Evolutionary conservation across 2,888 invertebrate species (phyloP), one percentile per base, ranked within the genome.

Genomic region (Metopia argyrocephala): DNA sequence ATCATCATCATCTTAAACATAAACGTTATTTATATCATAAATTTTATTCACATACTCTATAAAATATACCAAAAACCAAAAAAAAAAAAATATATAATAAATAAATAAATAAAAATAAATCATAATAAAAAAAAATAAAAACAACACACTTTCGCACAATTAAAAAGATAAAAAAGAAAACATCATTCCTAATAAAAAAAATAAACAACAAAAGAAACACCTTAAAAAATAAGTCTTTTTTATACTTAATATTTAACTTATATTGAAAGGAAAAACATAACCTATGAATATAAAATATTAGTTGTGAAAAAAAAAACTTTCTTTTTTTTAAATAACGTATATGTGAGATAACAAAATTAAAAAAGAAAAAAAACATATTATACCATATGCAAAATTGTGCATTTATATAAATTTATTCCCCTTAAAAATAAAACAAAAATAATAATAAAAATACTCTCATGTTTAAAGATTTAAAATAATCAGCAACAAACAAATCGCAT

Each of bases 81-180:
- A 65, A 38, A 20, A 70, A 20, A 59, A 21, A 31, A 66, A 23
- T 57, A 50, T 31, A 59, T 25, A 54, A 52, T 12, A 15, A 48
- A 27, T 52, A 57, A 46, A 27, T 45, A 28, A 18, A 75, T 52
- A 45, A 25, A 28, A 59, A 59, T 31, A 65, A 38, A 25, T 57
- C 18, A 59, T 45, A 31, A 66, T 15, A 64, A 50, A 45, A 69
- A 18, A 57, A 56, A 12, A 18, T 20, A 56, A 59, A 57, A 46
- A 38, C 23, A n/a, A n/a, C n/a, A n/a, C 27, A 56, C 81, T 81
- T 81, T 81, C 81, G 81, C 81, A 81, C 81, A 81, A 81, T 81
- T 74, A 57, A 64, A 21, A 59, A 9, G 7, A 12, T 31, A 12
- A 28, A 28, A 31, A 31, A 3, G 12, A 12, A 31, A 31, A 7